phyloP scores from a whole-genome alignment of 2,888 invertebrate species.

The Balanococcus diminutus region DNA sequence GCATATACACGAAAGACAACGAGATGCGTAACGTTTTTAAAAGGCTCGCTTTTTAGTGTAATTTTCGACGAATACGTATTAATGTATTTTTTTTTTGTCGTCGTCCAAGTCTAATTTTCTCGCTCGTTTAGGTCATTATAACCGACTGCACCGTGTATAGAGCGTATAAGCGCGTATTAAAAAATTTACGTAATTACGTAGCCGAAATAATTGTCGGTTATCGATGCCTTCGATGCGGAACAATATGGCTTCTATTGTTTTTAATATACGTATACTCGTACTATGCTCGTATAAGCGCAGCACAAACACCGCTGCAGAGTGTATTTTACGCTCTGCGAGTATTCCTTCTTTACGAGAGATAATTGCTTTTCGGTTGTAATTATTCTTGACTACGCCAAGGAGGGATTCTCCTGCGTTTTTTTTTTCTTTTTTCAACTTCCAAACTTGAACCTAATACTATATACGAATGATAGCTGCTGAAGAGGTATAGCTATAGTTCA shows the following conservation, averaged over 20 bases:
- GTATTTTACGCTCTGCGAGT: conserved; percentile 42
- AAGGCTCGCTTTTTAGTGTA: neutral
- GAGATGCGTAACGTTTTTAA: neutral
- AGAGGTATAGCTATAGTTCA: neutral
- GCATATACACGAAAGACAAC: neutral
- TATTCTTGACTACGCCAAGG: conserved; percentile 3
- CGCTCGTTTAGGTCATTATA: neutral
- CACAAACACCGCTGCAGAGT: neutral
- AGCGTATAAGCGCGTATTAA: conserved; percentile 31
- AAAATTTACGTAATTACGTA: conserved; percentile 35
- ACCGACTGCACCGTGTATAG: neutral
- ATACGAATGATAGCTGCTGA: neutral
- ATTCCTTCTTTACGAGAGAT: neutral
- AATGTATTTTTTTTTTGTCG: neutral
- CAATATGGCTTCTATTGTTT: conserved; percentile 52
- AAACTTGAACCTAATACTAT: too few relatives aligned
- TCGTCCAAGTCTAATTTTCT: neutral
- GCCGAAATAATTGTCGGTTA: conserved; percentile 39
- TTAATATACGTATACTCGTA: neutral
- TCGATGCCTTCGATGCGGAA: conserved; percentile 49
- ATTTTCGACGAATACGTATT: neutral
- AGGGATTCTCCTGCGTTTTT: neutral
- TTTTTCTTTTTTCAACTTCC: neutral
- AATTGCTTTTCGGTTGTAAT: conserved; percentile 44
- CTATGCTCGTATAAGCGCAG: neutral